A percentile compares a stretch with the other conserved stretches of the same genome.
phyloP scores from a whole-genome alignment of 2,797 vertebrate genomes.

The Oryzias dopingdopingensis region DNA sequence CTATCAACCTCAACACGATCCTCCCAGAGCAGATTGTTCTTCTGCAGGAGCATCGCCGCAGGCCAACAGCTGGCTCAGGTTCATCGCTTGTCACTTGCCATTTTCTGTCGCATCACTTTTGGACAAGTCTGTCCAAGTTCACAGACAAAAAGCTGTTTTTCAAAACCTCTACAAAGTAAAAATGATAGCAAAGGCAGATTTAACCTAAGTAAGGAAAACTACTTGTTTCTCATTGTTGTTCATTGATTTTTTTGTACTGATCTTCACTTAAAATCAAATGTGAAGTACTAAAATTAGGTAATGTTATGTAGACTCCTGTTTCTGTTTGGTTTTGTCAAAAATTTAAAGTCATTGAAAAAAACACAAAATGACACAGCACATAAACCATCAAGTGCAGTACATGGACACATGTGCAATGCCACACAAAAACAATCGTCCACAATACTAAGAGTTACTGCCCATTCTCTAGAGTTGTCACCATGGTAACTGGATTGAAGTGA shows the following conservation, averaged over 20 bases:
- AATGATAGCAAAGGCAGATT: too few relatives aligned
- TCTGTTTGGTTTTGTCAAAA: conserved; percentile 8
- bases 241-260: conserved; percentile 8
- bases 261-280: neutral
- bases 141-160: conserved; percentile 47
- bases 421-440: neutral
- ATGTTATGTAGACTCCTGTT: neutral
- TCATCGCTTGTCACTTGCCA: conserved; percentile 64
- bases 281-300: neutral
- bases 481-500: conserved; percentile 78
- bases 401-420: conserved; percentile 3
- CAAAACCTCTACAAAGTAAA: conserved; percentile 16
- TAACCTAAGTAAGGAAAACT: too few relatives aligned
- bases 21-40: conserved; percentile 29
- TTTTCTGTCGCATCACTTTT: conserved; percentile 63
- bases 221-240: neutral
- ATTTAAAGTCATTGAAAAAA: conserved; percentile 31
- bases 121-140: conserved; percentile 55
- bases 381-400: conserved; percentile 29
- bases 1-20: conserved; percentile 29
- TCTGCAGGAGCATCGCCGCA: conserved; percentile 56
- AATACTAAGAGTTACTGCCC: conserved; percentile 66
- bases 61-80: conserved; percentile 69
- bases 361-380: conserved; percentile 35
- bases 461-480: conserved; percentile 79